Percentiles rank a stretch among this genome's conserved stretches.
These are phyloP conservation scores for Diachasmimorpha longicaudata DNA, from an alignment of 1,140 invertebrate species.

Conservation along the genomic window DNA sequence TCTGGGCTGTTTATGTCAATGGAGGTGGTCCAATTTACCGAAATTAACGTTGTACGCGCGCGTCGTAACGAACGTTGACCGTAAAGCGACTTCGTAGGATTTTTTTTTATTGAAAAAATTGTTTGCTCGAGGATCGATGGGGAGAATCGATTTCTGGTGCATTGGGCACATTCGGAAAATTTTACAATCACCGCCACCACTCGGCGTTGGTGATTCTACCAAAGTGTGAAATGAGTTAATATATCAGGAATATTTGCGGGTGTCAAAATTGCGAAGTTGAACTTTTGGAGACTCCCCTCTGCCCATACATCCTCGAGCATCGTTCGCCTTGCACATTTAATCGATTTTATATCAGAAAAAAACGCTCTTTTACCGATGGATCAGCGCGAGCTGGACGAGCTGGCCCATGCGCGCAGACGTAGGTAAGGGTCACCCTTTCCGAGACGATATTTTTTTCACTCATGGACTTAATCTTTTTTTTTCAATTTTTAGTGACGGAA, in stretches of 20 bases:
- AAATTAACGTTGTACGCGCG: slow-evolving; percentile 15
- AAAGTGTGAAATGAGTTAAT: too few species aligned
- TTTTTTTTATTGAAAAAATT: slow-evolving; percentile 15
- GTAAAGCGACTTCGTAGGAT: slow-evolving; percentile 21
- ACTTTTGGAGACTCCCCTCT: too few species aligned
- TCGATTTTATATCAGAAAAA: neutral
- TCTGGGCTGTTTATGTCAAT: neutral
- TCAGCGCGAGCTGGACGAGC: slow-evolving; percentile 43
- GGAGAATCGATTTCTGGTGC: too few species aligned
- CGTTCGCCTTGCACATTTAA: neutral
- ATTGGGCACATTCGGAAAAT: too few species aligned
- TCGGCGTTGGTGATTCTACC: too few species aligned
- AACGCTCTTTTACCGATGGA: slow-evolving; percentile 21
- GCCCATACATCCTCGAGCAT: neutral
- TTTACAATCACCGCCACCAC: too few species aligned
- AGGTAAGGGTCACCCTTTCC: slow-evolving; percentile 9
- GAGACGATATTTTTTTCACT: neutral
- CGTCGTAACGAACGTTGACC: slow-evolving; percentile 27
- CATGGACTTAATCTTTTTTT: slow-evolving; percentile 15
- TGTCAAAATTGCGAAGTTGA: too few species aligned
- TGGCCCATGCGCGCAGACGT: slow-evolving; percentile 43
- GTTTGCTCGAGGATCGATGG: neutral
- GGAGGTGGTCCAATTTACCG: neutral
- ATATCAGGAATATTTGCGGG: too few species aligned
- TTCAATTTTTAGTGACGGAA: neutral